Evolutionary conservation across 1,140 invertebrate species (phyloP).

Genomic region (Heliconius eleuchia): DNA sequence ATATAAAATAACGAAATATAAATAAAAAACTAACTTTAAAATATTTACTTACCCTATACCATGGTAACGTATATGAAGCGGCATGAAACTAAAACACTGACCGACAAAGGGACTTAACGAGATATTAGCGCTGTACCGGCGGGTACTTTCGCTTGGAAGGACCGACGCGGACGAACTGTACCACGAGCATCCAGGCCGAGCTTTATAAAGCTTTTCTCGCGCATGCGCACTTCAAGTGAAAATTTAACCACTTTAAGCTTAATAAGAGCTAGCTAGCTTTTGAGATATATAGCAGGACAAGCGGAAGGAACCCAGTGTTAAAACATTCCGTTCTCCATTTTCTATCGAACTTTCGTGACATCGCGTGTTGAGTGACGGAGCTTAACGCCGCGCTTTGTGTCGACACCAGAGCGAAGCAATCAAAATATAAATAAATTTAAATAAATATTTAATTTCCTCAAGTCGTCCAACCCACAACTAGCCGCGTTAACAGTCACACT

Average conservation of each 20-base stretch:
- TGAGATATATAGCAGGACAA: not conserved
- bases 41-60: not conserved
- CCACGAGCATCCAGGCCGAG: not conserved
- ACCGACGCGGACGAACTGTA: slow-evolving; percentile 2
- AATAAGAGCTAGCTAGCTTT: not conserved
- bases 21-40: not conserved
- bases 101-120: not conserved
- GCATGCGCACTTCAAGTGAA: not conserved
- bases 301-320: not conserved
- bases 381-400: no score
- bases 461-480: no score
- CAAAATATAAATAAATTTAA: no score
- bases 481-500: no score
- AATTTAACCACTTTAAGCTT: not conserved
- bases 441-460: no score
- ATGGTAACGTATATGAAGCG: not conserved
- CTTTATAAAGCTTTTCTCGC: not conserved
- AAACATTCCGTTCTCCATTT: not conserved
- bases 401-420: no score
- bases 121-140: not conserved
- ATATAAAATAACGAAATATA: not conserved
- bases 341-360: not conserved
- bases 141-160: not conserved
- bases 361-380: no score
- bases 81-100: not conserved